Evolutionary conservation across 2,888 invertebrate genomes (phyloP).

Genomic region (Taphrorychus bicolor): DNA sequence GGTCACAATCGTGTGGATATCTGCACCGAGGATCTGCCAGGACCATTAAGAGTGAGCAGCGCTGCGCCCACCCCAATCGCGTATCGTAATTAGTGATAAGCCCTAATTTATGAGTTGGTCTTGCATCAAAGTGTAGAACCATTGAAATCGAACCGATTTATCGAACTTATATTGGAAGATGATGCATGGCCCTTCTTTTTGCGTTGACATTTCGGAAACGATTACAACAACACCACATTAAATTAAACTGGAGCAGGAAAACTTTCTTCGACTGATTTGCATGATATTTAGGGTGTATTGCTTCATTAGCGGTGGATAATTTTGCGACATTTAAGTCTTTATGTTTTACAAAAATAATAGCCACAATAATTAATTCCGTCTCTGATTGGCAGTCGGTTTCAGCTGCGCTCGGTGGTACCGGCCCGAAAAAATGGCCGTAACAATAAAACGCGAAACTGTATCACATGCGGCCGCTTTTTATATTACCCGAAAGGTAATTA

Average conservation of each 20-base stretch:
- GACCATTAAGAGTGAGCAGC: constrained; percentile 5
- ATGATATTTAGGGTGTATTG: constrained; percentile 28
- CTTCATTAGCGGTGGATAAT: constrained; percentile 18
- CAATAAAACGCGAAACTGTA: constrained; percentile 12
- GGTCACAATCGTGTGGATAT: background rate
- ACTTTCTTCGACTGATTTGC: constrained; percentile 31
- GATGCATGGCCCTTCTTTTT: constrained; percentile 21
- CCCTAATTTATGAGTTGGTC: constrained; percentile 22
- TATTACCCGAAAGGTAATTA: constrained; percentile 10
- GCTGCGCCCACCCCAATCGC: constrained; percentile 20
- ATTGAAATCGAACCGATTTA: constrained; percentile 31
- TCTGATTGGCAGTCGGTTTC: background rate
- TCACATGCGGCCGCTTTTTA: constrained; percentile 20
- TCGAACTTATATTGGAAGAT: constrained; percentile 22
- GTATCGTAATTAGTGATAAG: constrained; percentile 30
- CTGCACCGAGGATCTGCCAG: background rate
- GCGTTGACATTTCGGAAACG: constrained; percentile 24
- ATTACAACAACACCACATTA: constrained; percentile 21
- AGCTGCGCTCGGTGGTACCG: background rate
- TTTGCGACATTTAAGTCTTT: background rate
- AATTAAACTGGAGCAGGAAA: constrained; percentile 26
- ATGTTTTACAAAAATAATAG: background rate
- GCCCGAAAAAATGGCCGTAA: background rate
- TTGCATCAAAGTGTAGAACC: constrained; percentile 18
- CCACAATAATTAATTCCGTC: background rate